phyloP scores from a whole-genome alignment of 2,888 invertebrate species.

The Temnothorax rugatulus region DNA sequence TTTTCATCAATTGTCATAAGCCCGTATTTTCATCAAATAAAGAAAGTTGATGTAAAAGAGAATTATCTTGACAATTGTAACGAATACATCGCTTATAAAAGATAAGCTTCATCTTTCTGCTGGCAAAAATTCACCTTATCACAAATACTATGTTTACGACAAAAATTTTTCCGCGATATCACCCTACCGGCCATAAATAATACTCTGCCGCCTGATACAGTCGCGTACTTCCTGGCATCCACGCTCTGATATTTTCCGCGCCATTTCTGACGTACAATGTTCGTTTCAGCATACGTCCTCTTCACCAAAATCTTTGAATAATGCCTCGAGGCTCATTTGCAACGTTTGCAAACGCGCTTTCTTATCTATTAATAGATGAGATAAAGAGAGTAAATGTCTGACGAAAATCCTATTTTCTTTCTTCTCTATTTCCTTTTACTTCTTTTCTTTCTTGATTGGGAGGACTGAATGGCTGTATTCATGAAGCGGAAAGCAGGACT shows the following conservation, averaged over 20 bases:
- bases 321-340: not conserved
- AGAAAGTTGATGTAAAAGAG: not conserved
- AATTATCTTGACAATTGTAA: slow-evolving; percentile 8
- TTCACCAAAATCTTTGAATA: slow-evolving; percentile 22
- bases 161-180: slow-evolving; percentile 19
- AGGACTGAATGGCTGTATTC: slow-evolving; percentile 9
- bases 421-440: not conserved
- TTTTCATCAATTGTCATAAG: not conserved
- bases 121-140: not conserved
- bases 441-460: not conserved
- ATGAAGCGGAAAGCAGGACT: not conserved
- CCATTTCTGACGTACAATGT: slow-evolving; percentile 35
- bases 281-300: slow-evolving; percentile 34
- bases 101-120: not conserved
- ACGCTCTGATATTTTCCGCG: slow-evolving; percentile 37
- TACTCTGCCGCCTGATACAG: slow-evolving; percentile 16
- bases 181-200: slow-evolving; percentile 38
- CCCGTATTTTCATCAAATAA: not conserved
- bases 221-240: slow-evolving; percentile 21
- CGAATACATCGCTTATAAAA: not conserved
- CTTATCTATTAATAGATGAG: slow-evolving; percentile 11
- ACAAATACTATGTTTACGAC: not conserved
- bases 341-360: not conserved
- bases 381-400: not conserved
- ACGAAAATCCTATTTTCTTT: slow-evolving; percentile 1